Base-by-base conservation (phyloP, 2,797 vertebrate species). In the Onychomys arenicola region DNA sequence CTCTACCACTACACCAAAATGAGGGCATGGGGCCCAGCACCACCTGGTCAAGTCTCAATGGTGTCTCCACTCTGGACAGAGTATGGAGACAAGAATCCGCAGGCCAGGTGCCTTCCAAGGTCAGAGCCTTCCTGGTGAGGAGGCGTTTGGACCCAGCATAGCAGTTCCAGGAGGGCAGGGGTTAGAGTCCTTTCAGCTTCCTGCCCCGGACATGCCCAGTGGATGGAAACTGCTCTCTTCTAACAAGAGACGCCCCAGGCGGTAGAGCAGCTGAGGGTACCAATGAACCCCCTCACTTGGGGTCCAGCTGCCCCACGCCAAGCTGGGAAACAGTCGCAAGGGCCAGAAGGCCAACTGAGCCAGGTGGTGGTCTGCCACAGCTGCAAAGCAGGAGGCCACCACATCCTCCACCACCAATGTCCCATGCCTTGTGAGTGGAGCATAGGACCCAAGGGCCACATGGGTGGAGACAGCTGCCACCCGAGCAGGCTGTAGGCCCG, bases 331-430 rank as follows among this genome's bases (percentile, higher is more conserved):
- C 91, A 99, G 99, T 96, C 99, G 98, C 89, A 99, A 98, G 0
- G 99, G 99, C 98, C 99, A 99, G 91, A 99, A 99, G 69, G 98
- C 99, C 98, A 99, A 96, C 97, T 99, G 99, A 40, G 99, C 99
- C 97, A 99, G 98, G 84, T 89, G 98, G 93, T 99, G 99, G 98
- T 99, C 99, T 98, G 99, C 99, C 98, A 99, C 98, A 10, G 99
- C 97, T 1, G 99, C 99, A 0, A 99, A 99, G 98, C 99, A 99
- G 8, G 99, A 99, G n/a, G 99, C 99, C 65, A 99, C 98, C 92
- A 99, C 98, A 0, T 98, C 99, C 0, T 99, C 99, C 94, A 99
- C 99, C 97, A 99, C 99, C 91, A 99, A 98, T 0, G 99, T 99
- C 84, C 99, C 99, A 0, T 99, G 99, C 94, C 98, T 98, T 0